phyloP scores from a whole-genome alignment of 2,888 invertebrate genomes.

The Beris chalybata region DNA sequence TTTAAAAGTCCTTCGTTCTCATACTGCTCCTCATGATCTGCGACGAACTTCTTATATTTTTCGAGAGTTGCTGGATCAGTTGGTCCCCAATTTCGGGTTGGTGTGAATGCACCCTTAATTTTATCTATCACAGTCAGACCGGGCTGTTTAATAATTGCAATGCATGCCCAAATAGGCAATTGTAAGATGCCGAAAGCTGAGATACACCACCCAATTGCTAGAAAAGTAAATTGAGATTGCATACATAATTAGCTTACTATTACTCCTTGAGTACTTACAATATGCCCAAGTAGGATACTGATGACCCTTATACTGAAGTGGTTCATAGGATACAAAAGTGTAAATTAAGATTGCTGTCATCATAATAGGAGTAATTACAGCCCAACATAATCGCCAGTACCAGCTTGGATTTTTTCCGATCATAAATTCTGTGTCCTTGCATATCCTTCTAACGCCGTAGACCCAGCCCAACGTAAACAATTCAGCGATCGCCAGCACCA shows the following conservation, averaged over 20 bases:
- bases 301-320: conserved; percentile 63
- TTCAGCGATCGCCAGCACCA: conserved; percentile 68
- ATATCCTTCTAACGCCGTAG: conserved; percentile 69
- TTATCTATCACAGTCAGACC: conserved; percentile 49
- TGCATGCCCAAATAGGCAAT: conserved; percentile 56
- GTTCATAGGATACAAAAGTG: conserved; percentile 64
- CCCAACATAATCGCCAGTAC: conserved; percentile 84
- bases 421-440: conserved; percentile 81
- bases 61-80: conserved; percentile 57
- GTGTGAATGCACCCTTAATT: conserved; percentile 56
- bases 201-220: conserved; percentile 58
- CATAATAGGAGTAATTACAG: conserved; percentile 69
- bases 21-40: conserved; percentile 45
- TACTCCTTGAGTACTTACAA: conserved; percentile 56
- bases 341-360: conserved; percentile 73
- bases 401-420: conserved; percentile 65
- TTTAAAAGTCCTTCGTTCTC: background rate
- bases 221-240: conserved; percentile 3
- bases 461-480: conserved; percentile 72
- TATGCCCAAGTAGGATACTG: conserved; percentile 65
- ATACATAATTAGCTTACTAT: conserved; percentile 4
- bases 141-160: conserved; percentile 49
- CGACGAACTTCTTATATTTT: conserved; percentile 58
- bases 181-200: conserved; percentile 59
- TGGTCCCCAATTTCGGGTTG: conserved; percentile 63